Percentiles rank a stretch among this genome's conserved stretches.
Conservation (phyloP, 2,797 vertebrate species). For the Rhabdophis nuchalis region DNA sequence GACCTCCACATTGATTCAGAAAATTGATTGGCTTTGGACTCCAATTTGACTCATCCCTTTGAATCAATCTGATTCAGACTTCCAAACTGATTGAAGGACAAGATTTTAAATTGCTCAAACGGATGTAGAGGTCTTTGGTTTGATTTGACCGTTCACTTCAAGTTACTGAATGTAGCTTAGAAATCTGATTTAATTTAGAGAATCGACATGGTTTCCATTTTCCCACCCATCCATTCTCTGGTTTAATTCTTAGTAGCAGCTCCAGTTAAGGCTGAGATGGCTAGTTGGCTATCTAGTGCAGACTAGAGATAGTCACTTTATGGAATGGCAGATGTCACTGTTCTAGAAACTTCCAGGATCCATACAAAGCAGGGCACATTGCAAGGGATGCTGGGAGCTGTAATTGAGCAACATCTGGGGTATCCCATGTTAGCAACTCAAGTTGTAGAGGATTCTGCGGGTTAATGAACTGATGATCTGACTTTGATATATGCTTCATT, state of each 20-base stretch:
- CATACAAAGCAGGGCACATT: not conserved
- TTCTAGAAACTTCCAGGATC: not conserved
- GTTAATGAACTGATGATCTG: not conserved
- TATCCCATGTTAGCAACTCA: not conserved
- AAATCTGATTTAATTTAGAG: not conserved
- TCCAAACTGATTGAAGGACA: not conserved
- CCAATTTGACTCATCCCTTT: not conserved
- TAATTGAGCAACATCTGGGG: not conserved
- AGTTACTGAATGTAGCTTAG: not conserved
- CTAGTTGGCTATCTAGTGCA: not conserved
- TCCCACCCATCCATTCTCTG: not conserved
- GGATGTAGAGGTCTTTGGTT: not conserved
- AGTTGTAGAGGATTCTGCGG: not conserved
- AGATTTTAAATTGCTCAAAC: not conserved
- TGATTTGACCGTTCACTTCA: not conserved
- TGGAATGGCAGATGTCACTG: not conserved
- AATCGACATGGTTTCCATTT: not conserved
- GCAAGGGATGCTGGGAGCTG: not conserved
- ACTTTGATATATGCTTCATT: not conserved
- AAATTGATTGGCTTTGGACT: not conserved
- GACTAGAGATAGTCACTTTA: not conserved
- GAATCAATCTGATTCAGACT: not conserved
- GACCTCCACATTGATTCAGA: not conserved
- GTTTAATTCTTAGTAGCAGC: not conserved
- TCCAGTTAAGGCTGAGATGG: not conserved